A percentile compares a stretch with the other conserved stretches of the same genome.
These are phyloP conservation scores for Ormyrus labotus DNA, from an alignment of 2,888 invertebrate species.

Conservation along the genomic window DNA sequence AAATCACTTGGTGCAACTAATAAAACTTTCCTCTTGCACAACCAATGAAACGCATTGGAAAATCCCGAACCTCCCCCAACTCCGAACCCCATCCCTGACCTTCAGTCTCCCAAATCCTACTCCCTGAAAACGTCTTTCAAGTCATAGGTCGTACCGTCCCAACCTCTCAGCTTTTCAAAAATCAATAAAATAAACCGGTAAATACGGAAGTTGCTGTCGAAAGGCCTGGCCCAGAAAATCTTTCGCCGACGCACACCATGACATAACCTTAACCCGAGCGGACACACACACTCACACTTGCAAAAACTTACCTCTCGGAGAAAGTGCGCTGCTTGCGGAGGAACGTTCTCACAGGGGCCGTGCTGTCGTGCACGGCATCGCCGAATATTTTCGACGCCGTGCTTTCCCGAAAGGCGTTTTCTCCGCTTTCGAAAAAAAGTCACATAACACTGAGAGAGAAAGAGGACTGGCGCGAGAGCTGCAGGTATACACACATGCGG, in stretches of 20 bases:
- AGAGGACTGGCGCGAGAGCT: not conserved
- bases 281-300: not conserved
- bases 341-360: not conserved
- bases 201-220: conserved; percentile 3
- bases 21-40: too few species aligned
- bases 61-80: too few species aligned
- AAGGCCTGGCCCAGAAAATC: not conserved
- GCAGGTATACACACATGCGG: not conserved
- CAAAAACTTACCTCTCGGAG: conserved; percentile 13
- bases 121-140: too few species aligned
- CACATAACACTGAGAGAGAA: conserved; percentile 28
- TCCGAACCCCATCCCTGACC: too few species aligned
- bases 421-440: conserved; percentile 46
- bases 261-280: conserved; percentile 30
- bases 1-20: too few species aligned
- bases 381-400: not conserved
- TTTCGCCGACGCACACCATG: not conserved
- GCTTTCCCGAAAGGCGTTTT: conserved; percentile 33
- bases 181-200: conserved; percentile 23
- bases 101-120: too few species aligned
- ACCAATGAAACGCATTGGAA: too few species aligned
- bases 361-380: not conserved
- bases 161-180: conserved; percentile 16
- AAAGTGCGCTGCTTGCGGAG: conserved; percentile 17
- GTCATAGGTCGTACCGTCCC: not conserved